These are phyloP conservation scores for Emberiza fucata DNA, from an alignment of 2,113 vertebrate species.

Conservation along the genomic window DNA sequence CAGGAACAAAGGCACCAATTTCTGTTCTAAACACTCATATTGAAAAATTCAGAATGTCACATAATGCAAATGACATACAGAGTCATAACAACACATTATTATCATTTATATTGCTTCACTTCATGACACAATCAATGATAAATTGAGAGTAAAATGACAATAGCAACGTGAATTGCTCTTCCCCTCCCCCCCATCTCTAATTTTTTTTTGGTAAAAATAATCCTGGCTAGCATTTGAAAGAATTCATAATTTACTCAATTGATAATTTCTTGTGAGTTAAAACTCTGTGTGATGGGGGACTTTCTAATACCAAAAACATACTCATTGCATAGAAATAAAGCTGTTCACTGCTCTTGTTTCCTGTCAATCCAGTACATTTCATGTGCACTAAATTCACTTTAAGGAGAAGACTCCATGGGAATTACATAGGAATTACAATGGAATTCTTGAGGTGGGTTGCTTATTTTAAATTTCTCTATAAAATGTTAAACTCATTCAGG, in stretches of 20 bases:
- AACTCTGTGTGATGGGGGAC: not conserved
- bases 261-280: slow-evolving; percentile 26
- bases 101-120: slow-evolving; percentile 54
- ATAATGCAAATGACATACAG: slow-evolving; percentile 27
- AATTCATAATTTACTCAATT: slow-evolving; percentile 15
- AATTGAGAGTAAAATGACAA: slow-evolving; percentile 52
- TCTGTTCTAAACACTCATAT: slow-evolving; percentile 7
- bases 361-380: not conserved
- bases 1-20: slow-evolving; percentile 44
- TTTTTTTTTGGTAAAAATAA: slow-evolving; percentile 17
- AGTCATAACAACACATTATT: slow-evolving; percentile 56
- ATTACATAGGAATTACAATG: not conserved
- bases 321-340: not conserved
- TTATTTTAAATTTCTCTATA: not conserved
- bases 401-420: not conserved
- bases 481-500: not conserved
- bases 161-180: not conserved
- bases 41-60: slow-evolving; percentile 8
- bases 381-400: not conserved
- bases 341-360: not conserved
- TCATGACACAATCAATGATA: slow-evolving; percentile 34
- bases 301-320: not conserved
- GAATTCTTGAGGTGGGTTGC: not conserved
- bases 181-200: accelerated
- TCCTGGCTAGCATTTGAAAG: not conserved